Percentiles rank a stretch among this genome's conserved stretches.
Conservation (phyloP, 2,888 invertebrate genomes). For the Caprella mutica region DNA sequence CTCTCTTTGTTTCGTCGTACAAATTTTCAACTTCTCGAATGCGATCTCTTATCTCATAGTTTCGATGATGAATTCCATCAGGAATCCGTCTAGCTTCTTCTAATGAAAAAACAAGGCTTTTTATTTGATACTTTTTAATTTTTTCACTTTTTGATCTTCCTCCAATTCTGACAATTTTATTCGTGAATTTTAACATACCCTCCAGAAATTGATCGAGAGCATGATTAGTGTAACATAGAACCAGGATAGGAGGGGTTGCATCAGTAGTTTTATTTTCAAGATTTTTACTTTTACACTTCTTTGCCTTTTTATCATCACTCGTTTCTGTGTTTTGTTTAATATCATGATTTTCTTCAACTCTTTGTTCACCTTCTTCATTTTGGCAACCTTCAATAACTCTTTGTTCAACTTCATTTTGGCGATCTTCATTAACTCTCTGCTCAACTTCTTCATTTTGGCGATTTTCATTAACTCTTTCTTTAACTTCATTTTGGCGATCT, state of each 20-base stretch:
- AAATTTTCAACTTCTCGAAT: background rate
- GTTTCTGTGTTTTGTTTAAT: too few relatives aligned
- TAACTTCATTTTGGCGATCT: too few relatives aligned
- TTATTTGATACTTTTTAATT: slow-evolving; percentile 40
- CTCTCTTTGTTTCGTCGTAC: background rate
- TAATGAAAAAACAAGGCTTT: background rate
- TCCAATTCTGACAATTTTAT: slow-evolving; percentile 56
- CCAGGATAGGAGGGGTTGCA: slow-evolving; percentile 51
- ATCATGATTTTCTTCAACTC: too few relatives aligned
- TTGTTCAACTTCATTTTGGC: too few relatives aligned
- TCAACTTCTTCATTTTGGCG: too few relatives aligned
- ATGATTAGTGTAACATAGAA: slow-evolving; percentile 75
- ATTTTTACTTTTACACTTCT: background rate
- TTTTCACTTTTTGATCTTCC: slow-evolving; percentile 53
- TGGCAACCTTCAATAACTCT: too few relatives aligned
- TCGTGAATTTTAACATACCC: slow-evolving; percentile 40
- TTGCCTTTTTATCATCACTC: too few relatives aligned
- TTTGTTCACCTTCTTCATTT: too few relatives aligned
- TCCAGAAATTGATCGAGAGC: slow-evolving; percentile 75
- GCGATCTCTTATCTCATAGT: background rate
- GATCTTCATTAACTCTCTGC: too few relatives aligned
- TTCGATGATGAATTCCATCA: background rate
- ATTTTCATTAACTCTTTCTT: too few relatives aligned
- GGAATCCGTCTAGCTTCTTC: background rate
- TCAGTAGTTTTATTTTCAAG: background rate